These are phyloP conservation scores for Trichonephila clavata DNA, from an alignment of 1,140 invertebrate species.

Conservation along the genomic window DNA sequence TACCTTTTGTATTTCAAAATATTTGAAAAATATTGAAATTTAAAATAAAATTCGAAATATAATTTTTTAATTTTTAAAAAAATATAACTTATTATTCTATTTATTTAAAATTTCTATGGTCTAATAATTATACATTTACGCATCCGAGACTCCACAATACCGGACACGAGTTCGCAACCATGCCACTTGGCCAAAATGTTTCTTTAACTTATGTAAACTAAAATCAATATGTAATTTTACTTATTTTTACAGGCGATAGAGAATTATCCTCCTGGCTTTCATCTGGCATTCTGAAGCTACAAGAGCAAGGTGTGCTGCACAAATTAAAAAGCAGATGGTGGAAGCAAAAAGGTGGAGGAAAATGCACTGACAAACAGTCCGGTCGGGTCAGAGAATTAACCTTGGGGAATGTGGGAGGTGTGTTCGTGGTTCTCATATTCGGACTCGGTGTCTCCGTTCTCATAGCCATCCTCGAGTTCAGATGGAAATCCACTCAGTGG, in stretches of 20 bases:
- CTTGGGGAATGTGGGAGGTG: slow-evolving; percentile 82
- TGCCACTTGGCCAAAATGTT: no score
- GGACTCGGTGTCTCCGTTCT: slow-evolving; percentile 80
- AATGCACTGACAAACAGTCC: slow-evolving; percentile 76
- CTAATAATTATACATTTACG: no score
- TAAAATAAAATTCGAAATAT: no score
- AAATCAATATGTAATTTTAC: neutral
- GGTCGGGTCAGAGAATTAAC: slow-evolving; percentile 80
- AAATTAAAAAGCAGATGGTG: slow-evolving; percentile 81
- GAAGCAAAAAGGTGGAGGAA: slow-evolving; percentile 79
- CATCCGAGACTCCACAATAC: no score
- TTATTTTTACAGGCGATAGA: slow-evolving; percentile 25
- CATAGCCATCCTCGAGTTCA: slow-evolving; percentile 78
- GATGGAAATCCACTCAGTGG: slow-evolving; percentile 77
- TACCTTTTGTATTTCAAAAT: no score
- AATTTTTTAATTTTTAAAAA: no score
- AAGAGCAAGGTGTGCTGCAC: slow-evolving; percentile 82
- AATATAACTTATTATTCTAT: no score
- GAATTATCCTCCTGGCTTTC: slow-evolving; percentile 78
- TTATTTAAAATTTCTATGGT: no score
- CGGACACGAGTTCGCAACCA: no score
- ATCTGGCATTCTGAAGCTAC: slow-evolving; percentile 81
- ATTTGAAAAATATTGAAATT: no score
- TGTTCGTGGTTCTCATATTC: slow-evolving; percentile 83
- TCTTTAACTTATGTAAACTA: no score